Conservation (phyloP, 2,113 vertebrate genomes). For the Oncorhynchus tshawytscha region DNA sequence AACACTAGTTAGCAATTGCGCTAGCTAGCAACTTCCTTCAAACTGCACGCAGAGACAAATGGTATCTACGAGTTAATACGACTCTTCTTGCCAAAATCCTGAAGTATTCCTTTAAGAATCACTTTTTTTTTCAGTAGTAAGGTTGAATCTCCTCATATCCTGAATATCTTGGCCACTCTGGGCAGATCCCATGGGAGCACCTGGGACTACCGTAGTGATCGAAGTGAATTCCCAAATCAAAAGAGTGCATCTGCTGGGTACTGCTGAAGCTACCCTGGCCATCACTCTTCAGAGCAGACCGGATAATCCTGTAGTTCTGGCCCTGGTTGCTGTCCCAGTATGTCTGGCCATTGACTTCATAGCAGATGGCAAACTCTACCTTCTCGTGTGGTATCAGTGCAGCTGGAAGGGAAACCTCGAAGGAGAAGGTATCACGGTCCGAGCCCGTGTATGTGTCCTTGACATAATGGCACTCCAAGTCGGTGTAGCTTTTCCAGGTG, state of each 20-base stretch:
- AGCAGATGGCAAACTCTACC: constrained; percentile 89
- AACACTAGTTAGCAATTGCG: too few relatives aligned
- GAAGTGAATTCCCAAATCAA: constrained; percentile 74
- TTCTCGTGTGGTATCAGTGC: constrained; percentile 70
- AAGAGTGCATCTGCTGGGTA: constrained; percentile 6
- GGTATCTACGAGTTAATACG: too few relatives aligned
- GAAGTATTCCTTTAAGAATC: too few relatives aligned
- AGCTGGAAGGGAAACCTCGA: constrained; percentile 79
- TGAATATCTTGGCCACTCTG: constrained; percentile 90
- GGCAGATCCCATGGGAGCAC: constrained; percentile 85
- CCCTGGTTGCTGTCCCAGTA: constrained; percentile 94
- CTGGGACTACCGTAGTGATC: constrained; percentile 89
- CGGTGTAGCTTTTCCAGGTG: constrained; percentile 84
- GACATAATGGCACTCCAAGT: constrained; percentile 82
- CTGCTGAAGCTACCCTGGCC: background rate
- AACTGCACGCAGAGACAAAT: too few relatives aligned
- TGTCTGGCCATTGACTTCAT: constrained; percentile 71
- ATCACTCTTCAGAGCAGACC: constrained; percentile 68
- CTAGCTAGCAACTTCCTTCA: too few relatives aligned
- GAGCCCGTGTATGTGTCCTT: constrained; percentile 80
- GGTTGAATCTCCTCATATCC: constrained; percentile 86
- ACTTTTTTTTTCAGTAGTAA: constrained; percentile 80
- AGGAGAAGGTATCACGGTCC: constrained; percentile 90
- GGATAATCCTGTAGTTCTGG: constrained; percentile 84
- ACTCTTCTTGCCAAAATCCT: too few relatives aligned